Evolutionary conservation across 2,888 invertebrate genomes (phyloP), one percentile per base, ranked within the genome.

Genomic region (Diadromus collaris): DNA sequence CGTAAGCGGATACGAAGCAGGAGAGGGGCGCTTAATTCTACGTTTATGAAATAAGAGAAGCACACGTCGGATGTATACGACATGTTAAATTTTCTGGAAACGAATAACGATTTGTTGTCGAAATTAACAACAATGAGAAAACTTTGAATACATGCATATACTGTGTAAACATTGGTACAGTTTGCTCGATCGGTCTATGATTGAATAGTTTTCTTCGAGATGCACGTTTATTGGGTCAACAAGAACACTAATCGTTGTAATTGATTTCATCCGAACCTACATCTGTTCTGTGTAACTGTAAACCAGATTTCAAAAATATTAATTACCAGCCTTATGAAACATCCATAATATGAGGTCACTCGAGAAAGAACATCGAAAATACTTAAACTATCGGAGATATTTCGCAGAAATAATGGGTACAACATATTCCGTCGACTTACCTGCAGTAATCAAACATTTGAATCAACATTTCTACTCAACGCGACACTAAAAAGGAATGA

Each of bases 1-100:
- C 72, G 67, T 72, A 68, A 82, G 76, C 82, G 84, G 84, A 84
- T 83, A 84, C 83, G 82, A 82, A 63, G 56, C 46, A 48, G 67
- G 41, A 65, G 63, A 32, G 78, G 58, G 78, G 72, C 72, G 34
- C 73, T 81, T 82, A 81, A 84, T 84, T 82, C 72, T 71, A 82
- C 76, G 80, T 81, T 82, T 72, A 76, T 71, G 78, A 81, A 61
- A 56, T 58, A 44, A 70, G 60, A 44, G 44, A 51, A 65, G 24
- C 44, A 38, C 56, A 58, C 46, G 32, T 44, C 60, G 34, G 61
- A 78, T 74, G 63, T 75, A 74, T 74, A 74, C 61, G 70, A 69
- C 65, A 65, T 48, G 60, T 61, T 41, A 54, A 58, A 32, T 24
- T 6, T 9, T 9, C 21, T n/a, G 21, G 16, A 19, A 9, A 19